A percentile compares a stretch with the other conserved stretches of the same genome.
These are phyloP conservation scores for Rhinopithecus roxellana DNA, from an alignment of 2,113 vertebrate species.

Conservation along the genomic window DNA sequence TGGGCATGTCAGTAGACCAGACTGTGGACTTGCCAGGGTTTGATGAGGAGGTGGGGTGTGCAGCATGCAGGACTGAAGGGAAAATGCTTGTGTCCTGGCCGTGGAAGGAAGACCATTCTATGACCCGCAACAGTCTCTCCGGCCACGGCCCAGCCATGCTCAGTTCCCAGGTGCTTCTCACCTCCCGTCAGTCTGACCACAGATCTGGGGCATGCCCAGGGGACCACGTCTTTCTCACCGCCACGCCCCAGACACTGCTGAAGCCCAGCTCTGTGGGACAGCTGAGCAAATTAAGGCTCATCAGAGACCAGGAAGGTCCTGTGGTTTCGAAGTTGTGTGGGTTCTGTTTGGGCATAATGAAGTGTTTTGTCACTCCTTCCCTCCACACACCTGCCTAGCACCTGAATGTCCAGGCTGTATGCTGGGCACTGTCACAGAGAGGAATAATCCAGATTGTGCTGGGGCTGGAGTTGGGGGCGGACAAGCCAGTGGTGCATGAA, in stretches of 20 bases:
- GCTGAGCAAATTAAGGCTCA: not conserved
- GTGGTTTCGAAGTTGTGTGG: too few species aligned
- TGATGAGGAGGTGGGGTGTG: not conserved
- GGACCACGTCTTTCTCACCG: not conserved
- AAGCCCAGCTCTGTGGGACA: not conserved
- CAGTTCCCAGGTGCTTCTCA: not conserved
- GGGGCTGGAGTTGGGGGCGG: too few species aligned
- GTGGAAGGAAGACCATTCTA: not conserved
- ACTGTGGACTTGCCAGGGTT: not conserved
- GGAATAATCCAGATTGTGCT: not conserved
- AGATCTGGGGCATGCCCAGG: not conserved
- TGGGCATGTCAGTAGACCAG: not conserved
- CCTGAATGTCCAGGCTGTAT: not conserved
- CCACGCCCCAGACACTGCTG: not conserved
- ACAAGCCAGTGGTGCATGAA: too few species aligned
- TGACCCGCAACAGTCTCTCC: not conserved
- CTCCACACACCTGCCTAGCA: not conserved
- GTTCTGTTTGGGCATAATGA: not conserved
- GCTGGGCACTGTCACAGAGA: not conserved
- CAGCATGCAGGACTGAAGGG: not conserved
- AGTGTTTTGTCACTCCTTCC: too few species aligned
- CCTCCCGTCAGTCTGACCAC: not conserved
- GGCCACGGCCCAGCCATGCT: rapidly evolving
- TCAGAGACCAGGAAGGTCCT: not conserved
- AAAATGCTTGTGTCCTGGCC: not conserved